Base-by-base conservation (phyloP, 2,113 vertebrate species). In the Oncorhynchus keta region DNA sequence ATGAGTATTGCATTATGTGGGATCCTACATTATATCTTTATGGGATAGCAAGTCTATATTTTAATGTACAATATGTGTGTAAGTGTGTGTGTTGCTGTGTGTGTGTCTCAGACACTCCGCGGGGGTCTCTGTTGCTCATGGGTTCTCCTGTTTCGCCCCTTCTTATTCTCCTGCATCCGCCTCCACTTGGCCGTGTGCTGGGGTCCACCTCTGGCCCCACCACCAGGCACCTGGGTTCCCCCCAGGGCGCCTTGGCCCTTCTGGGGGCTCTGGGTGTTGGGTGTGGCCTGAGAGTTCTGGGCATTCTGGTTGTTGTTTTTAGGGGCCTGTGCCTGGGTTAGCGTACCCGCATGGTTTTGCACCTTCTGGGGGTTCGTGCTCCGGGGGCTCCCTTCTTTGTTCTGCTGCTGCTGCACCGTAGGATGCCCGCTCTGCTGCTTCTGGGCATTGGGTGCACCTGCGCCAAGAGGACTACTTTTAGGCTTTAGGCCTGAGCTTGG, bases 121-220 rank as follows among this genome's bases (percentile, higher is more conserved):
- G 98, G 98, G 87, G 98, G 96, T 95, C 98, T 95, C 83, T 99
- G 97, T 86, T 97, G 97, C 92, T 99, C 97, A 57, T 99, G 98
- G 95, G 97, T 99, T 94, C 97, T 96, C 94, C 97, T 95, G 85
- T 99, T 99, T 80, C 98, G 95, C 74, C 97, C 97, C 90, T 99
- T 99, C 93, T 99, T 99, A 76, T 95, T 98, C 84, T 99, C 98
- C 86, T 99, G 98, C 90, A 98, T 92, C 86, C 97, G 96, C 89
- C 97, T 96, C 98, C 98, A 99, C 80, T 99, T 99, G 89, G 94
- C 94, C 22, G 93, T 83, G 70, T 93, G 91, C 77, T 92, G 85
- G 87, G 84, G 80, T 73, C 65, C 61, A n/a, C 32, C 59, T 62
- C 68, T 78, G 69, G 64, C 30, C 49, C 2, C 81, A 68, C 61